phyloP scores from a whole-genome alignment of 2,888 invertebrate genomes.

The Timandra comae region DNA sequence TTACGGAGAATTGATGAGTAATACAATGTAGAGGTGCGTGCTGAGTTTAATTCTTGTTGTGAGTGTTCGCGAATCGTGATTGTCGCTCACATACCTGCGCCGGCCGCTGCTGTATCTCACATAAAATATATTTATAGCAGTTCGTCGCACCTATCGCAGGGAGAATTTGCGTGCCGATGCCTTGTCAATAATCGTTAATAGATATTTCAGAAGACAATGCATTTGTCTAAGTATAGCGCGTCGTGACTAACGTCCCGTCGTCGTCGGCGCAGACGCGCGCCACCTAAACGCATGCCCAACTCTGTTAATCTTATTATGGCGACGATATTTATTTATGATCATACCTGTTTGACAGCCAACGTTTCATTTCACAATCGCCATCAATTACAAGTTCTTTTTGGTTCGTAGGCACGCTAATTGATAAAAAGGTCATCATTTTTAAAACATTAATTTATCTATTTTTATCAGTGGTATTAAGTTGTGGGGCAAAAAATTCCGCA shows the following conservation, averaged over 20 bases:
- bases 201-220: constrained; percentile 77
- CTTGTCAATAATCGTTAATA: constrained; percentile 77
- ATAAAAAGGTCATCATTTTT: constrained; percentile 18
- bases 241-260: constrained; percentile 68
- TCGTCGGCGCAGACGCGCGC: constrained; percentile 20
- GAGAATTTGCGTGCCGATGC: constrained; percentile 73
- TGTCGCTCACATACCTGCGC: constrained; percentile 43
- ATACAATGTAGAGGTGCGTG: constrained; percentile 8
- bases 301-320: constrained; percentile 73
- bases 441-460: constrained; percentile 36
- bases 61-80: constrained; percentile 11
- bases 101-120: constrained; percentile 46
- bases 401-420: constrained; percentile 15
- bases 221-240: constrained; percentile 69
- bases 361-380: constrained; percentile 42
- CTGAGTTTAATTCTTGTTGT: constrained; percentile 12
- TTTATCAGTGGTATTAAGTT: constrained; percentile 34
- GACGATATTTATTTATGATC: constrained; percentile 66
- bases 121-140: constrained; percentile 73
- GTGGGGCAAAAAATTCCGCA: constrained; percentile 62
- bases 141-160: constrained; percentile 71
- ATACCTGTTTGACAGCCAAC: constrained; percentile 59
- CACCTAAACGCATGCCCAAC: constrained; percentile 48
- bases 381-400: constrained; percentile 13
- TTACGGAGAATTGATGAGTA: constrained; percentile 15